A percentile compares a stretch with the other conserved stretches of the same genome.
phyloP scores from a whole-genome alignment of 2,888 invertebrate genomes.

The Molorchus minor region DNA sequence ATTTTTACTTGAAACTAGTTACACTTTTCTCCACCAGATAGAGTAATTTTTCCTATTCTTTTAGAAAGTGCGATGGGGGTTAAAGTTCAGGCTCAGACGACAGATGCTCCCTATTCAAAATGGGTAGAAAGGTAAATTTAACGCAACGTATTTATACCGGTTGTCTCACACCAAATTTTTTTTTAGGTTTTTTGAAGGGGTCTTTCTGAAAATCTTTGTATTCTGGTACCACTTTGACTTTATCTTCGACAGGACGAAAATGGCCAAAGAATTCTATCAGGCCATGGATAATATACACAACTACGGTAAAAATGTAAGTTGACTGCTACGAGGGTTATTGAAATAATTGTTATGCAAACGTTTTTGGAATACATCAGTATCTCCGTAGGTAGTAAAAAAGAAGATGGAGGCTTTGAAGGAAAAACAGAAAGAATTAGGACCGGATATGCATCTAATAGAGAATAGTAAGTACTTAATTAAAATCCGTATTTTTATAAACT shows the following conservation, averaged over 20 bases:
- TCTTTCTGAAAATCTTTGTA: constrained; percentile 43
- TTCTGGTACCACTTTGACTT: constrained; percentile 43
- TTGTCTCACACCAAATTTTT: no score
- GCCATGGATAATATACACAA: constrained; percentile 29
- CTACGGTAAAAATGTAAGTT: constrained; percentile 39
- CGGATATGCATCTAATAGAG: neutral
- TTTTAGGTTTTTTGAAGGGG: constrained; percentile 44
- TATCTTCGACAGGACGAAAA: constrained; percentile 36
- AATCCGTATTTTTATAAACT: neutral
- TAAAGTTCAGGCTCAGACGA: constrained; percentile 20
- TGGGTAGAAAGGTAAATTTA: neutral
- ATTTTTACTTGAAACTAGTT: no score
- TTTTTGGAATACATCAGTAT: neutral
- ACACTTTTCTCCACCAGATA: no score
- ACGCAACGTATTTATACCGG: no score
- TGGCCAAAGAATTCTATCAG: constrained; percentile 32
- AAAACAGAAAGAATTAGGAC: constrained; percentile 1
- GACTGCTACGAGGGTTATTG: no score
- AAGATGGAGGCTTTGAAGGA: constrained; percentile 13
- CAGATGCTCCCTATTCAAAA: neutral
- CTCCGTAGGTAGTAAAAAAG: constrained; percentile 18
- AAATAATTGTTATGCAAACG: no score
- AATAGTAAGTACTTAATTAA: neutral
- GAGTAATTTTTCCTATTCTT: neutral
- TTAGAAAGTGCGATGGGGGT: constrained; percentile 28